These are phyloP conservation scores for Hypercompe scribonia DNA, from an alignment of 2,888 invertebrate species.

Conservation along the genomic window DNA sequence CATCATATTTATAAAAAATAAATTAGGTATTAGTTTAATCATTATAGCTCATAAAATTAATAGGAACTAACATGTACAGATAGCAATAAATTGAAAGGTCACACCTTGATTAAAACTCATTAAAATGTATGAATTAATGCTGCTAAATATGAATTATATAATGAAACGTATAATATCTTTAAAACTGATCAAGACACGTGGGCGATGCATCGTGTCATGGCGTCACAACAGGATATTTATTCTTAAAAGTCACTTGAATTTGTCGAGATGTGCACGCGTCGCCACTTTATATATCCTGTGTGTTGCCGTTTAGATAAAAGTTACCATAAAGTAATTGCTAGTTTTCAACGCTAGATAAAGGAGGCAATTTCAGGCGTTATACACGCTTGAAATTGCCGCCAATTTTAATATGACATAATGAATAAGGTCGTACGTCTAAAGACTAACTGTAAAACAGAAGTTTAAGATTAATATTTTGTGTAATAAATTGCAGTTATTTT, in stretches of 20 bases:
- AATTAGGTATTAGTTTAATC: neutral
- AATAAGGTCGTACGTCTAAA: neutral
- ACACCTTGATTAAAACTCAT: neutral
- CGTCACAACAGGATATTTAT: conserved; percentile 35
- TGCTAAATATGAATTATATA: neutral
- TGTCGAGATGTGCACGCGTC: conserved; percentile 65
- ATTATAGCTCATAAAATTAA: neutral
- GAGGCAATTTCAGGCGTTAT: no score
- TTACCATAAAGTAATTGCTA: neutral
- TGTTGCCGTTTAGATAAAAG: conserved; percentile 11
- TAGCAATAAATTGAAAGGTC: neutral
- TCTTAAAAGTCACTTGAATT: conserved; percentile 21
- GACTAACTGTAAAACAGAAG: neutral
- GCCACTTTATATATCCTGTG: conserved; percentile 54
- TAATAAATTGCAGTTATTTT: no score
- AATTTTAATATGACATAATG: no score
- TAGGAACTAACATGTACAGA: neutral
- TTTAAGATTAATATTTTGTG: no score
- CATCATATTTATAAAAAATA: neutral
- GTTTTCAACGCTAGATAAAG: neutral
- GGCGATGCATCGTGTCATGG: conserved; percentile 15
- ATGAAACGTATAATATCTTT: neutral
- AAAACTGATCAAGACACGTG: conserved; percentile 28
- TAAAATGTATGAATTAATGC: neutral
- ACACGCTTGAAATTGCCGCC: no score